Percentiles rank a stretch among this genome's conserved stretches.
Evolutionary conservation across 2,888 invertebrate species (phyloP).

Genomic region (Caenorhabditis parvicauda): DNA sequence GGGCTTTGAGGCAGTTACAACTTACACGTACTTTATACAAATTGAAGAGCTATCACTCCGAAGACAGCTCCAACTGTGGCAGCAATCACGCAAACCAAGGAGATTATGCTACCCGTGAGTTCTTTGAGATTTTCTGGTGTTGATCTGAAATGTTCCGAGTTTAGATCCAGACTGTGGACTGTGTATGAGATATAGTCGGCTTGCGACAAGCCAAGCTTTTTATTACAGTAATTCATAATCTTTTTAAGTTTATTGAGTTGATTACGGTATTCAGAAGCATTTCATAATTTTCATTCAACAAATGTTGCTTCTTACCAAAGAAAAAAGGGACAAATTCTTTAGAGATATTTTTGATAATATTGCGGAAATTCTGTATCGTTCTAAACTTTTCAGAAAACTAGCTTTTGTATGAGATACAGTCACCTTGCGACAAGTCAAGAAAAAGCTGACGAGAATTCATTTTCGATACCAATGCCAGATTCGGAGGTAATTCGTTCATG

Average conservation of each 20-base stretch:
- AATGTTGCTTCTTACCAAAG: no score
- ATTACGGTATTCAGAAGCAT: neutral
- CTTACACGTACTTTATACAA: slow-evolving; percentile 19
- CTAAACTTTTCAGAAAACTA: slow-evolving; percentile 11
- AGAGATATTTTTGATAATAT: neutral
- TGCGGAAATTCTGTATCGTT: neutral
- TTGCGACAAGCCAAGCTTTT: slow-evolving; percentile 43
- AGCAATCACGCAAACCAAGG: slow-evolving; percentile 27
- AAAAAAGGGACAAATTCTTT: no score
- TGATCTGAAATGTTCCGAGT: slow-evolving; percentile 3
- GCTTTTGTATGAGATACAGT: slow-evolving; percentile 50
- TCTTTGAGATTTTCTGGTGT: slow-evolving; percentile 3
- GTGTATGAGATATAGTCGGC: slow-evolving; percentile 53
- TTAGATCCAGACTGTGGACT: no score
- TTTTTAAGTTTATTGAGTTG: neutral
- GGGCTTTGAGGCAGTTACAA: no score
- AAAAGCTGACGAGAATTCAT: slow-evolving; percentile 41
- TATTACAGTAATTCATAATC: no score
- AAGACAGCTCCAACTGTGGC: slow-evolving; percentile 30
- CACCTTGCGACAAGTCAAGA: slow-evolving; percentile 46
- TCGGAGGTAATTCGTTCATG: slow-evolving; percentile 28
- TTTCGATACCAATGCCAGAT: slow-evolving; percentile 42
- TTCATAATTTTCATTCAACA: no score
- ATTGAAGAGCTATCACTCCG: slow-evolving; percentile 25
- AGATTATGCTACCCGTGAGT: slow-evolving; percentile 26